Percentiles rank a stretch among this genome's conserved stretches.
These are phyloP conservation scores for Pachydiplax longipennis DNA, from an alignment of 2,888 invertebrate species.

Conservation along the genomic window DNA sequence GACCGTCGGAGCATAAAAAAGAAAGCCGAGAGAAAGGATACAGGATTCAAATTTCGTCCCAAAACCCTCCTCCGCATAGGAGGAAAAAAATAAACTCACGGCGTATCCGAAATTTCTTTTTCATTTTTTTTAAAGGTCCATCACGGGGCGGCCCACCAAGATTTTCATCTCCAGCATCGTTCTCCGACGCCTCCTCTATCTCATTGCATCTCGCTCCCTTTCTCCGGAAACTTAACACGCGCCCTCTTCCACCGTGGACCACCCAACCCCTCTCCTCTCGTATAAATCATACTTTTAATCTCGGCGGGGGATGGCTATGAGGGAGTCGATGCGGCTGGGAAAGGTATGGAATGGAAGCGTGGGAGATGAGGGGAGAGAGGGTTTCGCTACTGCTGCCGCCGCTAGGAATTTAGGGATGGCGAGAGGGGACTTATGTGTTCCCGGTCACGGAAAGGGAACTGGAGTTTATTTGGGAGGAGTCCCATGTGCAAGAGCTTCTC, in stretches of 20 bases:
- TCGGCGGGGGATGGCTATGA: constrained; percentile 21
- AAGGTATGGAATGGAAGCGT: neutral
- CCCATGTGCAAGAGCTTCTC: neutral
- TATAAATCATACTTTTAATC: constrained; percentile 45
- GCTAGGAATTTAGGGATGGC: neutral
- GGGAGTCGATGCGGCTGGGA: neutral
- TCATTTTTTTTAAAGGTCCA: neutral
- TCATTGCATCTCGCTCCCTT: neutral
- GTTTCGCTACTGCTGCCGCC: neutral
- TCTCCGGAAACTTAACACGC: neutral
- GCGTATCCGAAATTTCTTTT: neutral
- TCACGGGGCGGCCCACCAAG: neutral
- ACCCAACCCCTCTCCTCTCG: neutral
- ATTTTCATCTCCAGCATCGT: neutral
- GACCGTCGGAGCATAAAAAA: neutral
- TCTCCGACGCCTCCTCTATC: neutral
- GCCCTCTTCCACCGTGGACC: neutral
- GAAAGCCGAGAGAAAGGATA: neutral
- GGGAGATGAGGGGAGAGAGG: neutral
- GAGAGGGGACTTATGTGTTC: neutral
- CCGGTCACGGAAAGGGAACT: constrained; percentile 28
- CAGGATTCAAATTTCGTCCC: neutral
- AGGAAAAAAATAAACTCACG: neutral
- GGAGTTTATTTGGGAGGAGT: constrained; percentile 30
- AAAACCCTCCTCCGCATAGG: neutral